Evolutionary conservation across 2,113 vertebrate species (phyloP).

Genomic region (Uropsilus gracilis): DNA sequence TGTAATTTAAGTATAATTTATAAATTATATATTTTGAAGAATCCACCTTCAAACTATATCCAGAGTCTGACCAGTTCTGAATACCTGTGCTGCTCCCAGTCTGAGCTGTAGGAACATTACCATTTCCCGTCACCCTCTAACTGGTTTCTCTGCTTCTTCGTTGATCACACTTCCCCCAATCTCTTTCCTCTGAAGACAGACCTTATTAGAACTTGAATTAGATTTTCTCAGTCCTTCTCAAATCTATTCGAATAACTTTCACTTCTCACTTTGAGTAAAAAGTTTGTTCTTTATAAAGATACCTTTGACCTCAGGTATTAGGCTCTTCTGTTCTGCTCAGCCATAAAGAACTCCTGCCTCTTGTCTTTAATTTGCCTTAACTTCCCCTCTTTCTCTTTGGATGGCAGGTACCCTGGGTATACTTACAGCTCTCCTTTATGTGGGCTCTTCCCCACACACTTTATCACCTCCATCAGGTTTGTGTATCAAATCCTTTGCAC

Average conservation of each 20-base stretch:
- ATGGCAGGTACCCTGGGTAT: background rate
- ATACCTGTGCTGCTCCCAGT: background rate
- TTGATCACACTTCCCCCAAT: background rate
- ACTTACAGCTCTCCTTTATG: background rate
- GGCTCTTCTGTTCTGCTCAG: background rate
- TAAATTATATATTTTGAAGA: background rate
- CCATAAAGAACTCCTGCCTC: background rate
- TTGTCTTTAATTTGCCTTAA: too few relatives aligned
- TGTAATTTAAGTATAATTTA: background rate
- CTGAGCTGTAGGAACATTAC: background rate
- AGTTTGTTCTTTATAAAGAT: background rate
- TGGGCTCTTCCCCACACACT: background rate
- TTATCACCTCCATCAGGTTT: background rate
- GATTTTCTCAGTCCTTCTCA: background rate
- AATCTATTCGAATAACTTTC: background rate
- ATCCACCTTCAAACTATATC: background rate
- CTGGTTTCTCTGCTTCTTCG: background rate
- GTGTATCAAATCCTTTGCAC: too few relatives aligned
- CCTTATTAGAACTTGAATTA: background rate
- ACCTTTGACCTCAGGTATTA: background rate
- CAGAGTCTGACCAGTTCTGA: background rate
- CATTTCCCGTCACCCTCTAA: background rate
- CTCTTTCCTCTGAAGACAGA: background rate
- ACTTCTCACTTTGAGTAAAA: background rate
- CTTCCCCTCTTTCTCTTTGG: too few relatives aligned